Conservation (phyloP, 1,140 invertebrate genomes). For the Venturia canescens region DNA sequence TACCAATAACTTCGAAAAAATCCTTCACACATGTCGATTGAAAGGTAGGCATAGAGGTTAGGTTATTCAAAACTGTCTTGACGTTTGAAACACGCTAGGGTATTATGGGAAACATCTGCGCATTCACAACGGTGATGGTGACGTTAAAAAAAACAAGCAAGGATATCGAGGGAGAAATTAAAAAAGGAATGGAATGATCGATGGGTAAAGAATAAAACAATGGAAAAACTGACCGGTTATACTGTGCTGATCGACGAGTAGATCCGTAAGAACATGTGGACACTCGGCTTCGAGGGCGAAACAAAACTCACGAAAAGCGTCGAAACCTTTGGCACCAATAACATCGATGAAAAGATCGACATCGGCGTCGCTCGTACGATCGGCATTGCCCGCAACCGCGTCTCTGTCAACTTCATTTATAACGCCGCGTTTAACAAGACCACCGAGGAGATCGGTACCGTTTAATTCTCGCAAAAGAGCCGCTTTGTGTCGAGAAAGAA, state of each 20-base stretch:
- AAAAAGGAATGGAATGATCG: neutral
- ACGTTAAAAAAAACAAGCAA: too few relatives aligned
- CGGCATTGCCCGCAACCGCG: conserved; percentile 63
- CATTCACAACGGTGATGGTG: too few relatives aligned
- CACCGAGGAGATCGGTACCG: conserved; percentile 66
- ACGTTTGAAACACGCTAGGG: neutral
- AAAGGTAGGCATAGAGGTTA: neutral
- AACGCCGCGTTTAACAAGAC: conserved; percentile 70
- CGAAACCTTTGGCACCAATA: conserved; percentile 77
- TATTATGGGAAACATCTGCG: neutral
- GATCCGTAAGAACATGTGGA: conserved; percentile 77
- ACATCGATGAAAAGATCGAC: conserved; percentile 76
- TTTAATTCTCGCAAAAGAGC: conserved; percentile 67
- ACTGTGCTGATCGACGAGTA: conserved; percentile 69
- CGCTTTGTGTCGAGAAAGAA: conserved; percentile 69
- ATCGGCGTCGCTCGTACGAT: conserved; percentile 62
- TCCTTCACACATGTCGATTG: neutral
- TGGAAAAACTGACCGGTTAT: conserved; percentile 57
- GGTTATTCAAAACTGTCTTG: neutral
- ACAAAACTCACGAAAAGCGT: conserved; percentile 78
- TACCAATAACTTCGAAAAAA: neutral
- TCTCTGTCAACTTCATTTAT: conserved; percentile 69
- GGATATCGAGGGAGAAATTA: neutral
- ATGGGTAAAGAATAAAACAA: neutral
- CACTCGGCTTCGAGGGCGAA: conserved; percentile 78